phyloP scores from a whole-genome alignment of 2,797 vertebrate genomes.

The Sarcoramphus papa region DNA sequence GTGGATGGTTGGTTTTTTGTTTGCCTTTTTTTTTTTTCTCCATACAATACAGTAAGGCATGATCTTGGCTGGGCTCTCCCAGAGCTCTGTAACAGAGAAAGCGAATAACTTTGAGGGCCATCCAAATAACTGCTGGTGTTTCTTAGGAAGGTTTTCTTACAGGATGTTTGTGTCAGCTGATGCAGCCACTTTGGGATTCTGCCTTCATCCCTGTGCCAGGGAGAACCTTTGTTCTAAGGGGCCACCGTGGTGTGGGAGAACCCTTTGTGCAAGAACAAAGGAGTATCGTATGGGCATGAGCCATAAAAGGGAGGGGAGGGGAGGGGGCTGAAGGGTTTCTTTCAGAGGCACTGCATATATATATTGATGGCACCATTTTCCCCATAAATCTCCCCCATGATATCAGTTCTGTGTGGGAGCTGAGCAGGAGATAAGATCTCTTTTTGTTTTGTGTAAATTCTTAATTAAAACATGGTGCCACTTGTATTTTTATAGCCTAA shows the following conservation, averaged over 20 bases:
- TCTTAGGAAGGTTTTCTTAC: not conserved
- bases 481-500: not conserved
- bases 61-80: not conserved
- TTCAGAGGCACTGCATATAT: not conserved
- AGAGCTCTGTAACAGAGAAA: not conserved
- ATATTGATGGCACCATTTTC: not conserved
- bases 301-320: not conserved
- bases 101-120: not conserved
- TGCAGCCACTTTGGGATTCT: not conserved
- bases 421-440: not conserved
- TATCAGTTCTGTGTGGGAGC: not conserved
- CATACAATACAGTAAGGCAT: not conserved
- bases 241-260: not conserved
- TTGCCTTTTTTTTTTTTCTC: not conserved
- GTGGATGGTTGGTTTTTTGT: not conserved
- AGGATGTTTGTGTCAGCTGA: not conserved
- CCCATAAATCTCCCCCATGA: not conserved
- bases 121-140: not conserved
- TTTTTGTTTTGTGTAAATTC: not conserved
- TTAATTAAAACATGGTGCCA: not conserved
- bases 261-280: slow-evolving; percentile 35
- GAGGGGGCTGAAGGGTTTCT: not conserved
- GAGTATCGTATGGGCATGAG: not conserved
- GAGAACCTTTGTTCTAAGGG: slow-evolving; percentile 16
- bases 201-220: not conserved